Evolutionary conservation across 2,113 vertebrate genomes (phyloP).

Genomic region (Calonectris borealis): DNA sequence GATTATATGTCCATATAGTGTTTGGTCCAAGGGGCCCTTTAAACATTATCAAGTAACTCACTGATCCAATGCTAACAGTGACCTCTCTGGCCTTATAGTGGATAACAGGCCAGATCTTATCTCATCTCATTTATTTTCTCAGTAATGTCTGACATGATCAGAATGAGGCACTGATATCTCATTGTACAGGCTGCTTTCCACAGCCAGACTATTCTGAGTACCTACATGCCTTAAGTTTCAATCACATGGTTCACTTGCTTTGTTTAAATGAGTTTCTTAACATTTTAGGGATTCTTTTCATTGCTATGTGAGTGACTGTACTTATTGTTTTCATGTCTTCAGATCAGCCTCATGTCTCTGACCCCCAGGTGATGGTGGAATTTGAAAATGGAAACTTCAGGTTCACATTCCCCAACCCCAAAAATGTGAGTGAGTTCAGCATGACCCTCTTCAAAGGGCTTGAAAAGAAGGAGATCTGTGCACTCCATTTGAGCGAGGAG

Average conservation of each 20-base stretch:
- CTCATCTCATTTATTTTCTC: neutral
- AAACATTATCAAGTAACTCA: neutral
- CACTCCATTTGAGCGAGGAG: constrained; percentile 25
- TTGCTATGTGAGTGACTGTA: neutral
- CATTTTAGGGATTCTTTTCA: neutral
- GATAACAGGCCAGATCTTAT: neutral
- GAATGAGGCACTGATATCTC: neutral
- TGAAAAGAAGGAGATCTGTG: constrained; percentile 55
- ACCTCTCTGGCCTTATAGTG: neutral
- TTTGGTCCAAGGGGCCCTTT: neutral
- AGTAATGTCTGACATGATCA: neutral
- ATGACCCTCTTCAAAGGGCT: constrained; percentile 68
- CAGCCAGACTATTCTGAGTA: neutral
- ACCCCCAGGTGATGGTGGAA: constrained; percentile 23
- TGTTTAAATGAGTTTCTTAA: neutral
- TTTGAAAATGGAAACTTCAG: constrained; percentile 62
- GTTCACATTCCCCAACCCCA: constrained; percentile 66
- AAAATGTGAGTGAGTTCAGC: constrained; percentile 65
- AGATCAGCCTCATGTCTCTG: constrained; percentile 53
- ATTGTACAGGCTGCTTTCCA: neutral
- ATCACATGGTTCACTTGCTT: neutral
- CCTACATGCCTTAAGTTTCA: neutral
- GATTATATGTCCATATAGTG: neutral
- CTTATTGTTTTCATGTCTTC: constrained; percentile 20
- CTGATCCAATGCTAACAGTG: neutral